Conservation (phyloP, 2,113 vertebrate genomes). For the Xenopus laevis region DNA sequence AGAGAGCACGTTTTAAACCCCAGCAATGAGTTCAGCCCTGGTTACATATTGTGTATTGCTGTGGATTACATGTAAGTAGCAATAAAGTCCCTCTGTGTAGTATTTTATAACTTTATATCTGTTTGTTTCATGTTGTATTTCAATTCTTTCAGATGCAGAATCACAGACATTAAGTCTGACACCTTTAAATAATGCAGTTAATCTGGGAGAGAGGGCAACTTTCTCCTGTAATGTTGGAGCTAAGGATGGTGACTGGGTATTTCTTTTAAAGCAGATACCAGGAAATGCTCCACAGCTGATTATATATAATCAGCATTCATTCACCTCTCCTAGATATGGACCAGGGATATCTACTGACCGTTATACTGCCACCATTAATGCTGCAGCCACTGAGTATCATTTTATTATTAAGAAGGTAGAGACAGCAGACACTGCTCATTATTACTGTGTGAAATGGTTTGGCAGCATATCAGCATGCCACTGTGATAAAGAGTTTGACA, state of each 20-base stretch:
- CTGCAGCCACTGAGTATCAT: not conserved
- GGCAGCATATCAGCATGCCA: not conserved
- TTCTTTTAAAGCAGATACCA: slow-evolving; percentile 1
- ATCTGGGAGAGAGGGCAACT: not conserved
- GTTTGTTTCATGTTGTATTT: not conserved
- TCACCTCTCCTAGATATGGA: slow-evolving; percentile 11
- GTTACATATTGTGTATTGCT: not conserved
- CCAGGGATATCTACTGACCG: slow-evolving; percentile 2
- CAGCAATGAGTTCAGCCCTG: too few species aligned
- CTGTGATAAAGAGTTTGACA: not conserved
- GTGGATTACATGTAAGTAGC: not conserved
- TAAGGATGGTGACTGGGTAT: not conserved
- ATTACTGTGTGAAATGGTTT: not conserved
- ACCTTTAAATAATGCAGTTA: not conserved
- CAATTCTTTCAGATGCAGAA: not conserved
- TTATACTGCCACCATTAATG: not conserved
- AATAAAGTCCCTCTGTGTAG: too few species aligned
- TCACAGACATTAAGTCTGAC: not conserved
- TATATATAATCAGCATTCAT: not conserved
- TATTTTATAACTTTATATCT: too few species aligned
- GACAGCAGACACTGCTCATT: too few species aligned
- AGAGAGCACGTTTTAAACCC: too few species aligned
- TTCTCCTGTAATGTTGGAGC: not conserved
- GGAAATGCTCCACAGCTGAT: not conserved
- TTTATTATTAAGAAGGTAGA: not conserved